These are phyloP conservation scores for Sylvilagus floridanus DNA, from an alignment of 2,797 vertebrate genomes.

Conservation along the genomic window DNA sequence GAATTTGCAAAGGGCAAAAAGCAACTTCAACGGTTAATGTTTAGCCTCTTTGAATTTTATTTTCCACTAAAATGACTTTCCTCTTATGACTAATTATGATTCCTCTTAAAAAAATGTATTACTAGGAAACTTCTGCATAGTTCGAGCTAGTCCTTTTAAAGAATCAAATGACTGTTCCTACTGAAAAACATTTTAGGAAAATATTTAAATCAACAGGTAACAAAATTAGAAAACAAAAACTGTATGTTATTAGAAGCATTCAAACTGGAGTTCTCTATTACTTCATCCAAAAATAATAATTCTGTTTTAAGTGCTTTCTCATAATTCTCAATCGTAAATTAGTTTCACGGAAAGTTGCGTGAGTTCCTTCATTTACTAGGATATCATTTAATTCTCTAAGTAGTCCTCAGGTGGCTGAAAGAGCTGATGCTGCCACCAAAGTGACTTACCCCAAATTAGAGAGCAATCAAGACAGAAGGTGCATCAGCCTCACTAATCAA, in stretches of 20 bases:
- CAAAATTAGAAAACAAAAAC: slow-evolving; percentile 54
- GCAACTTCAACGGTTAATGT: slow-evolving; percentile 71
- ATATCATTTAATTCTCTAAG: slow-evolving; percentile 18
- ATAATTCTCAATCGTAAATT: slow-evolving; percentile 55
- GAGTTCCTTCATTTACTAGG: background rate
- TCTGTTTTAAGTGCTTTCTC: slow-evolving; percentile 31
- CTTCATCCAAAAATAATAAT: slow-evolving; percentile 50
- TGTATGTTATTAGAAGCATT: background rate
- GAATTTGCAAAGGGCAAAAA: slow-evolving; percentile 77
- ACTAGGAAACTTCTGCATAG: slow-evolving; percentile 63
- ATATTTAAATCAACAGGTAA: slow-evolving; percentile 56
- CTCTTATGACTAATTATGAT: slow-evolving; percentile 78
- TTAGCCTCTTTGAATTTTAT: slow-evolving; percentile 79
- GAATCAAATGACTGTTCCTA: slow-evolving; percentile 63
- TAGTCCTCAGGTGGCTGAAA: background rate
- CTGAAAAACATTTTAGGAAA: slow-evolving; percentile 41
- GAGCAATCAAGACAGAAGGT: background rate
- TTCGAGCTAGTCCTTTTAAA: slow-evolving; percentile 61
- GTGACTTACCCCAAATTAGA: background rate
- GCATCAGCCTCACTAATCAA: background rate
- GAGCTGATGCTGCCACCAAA: background rate
- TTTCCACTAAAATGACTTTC: slow-evolving; percentile 77
- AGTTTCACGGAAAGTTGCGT: background rate
- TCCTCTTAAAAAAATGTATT: slow-evolving; percentile 72
- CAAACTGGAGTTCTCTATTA: slow-evolving; percentile 19